phyloP scores from a whole-genome alignment of 1,140 invertebrate genomes.

The Choristoneura fumiferana region DNA sequence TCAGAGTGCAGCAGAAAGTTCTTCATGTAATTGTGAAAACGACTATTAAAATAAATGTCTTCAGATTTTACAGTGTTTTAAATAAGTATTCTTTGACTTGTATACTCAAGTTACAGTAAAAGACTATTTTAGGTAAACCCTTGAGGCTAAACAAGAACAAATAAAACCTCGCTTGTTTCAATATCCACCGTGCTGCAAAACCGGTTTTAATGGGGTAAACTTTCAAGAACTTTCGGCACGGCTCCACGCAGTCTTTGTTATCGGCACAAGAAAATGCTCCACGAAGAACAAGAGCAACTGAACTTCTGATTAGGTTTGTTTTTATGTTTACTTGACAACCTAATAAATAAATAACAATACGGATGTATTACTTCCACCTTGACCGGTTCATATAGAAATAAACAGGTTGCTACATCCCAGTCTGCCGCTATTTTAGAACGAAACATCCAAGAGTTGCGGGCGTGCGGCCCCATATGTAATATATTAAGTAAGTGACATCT shows the following conservation, averaged over 20 bases:
- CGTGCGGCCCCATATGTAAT: too few species aligned
- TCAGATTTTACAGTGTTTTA: too few species aligned
- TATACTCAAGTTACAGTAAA: too few species aligned
- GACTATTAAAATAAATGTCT: too few species aligned
- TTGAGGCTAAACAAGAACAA: not conserved
- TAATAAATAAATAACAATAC: constrained; percentile 30
- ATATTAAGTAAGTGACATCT: too few species aligned
- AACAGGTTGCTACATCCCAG: too few species aligned
- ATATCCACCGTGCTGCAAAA: not conserved
- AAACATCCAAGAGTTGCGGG: too few species aligned
- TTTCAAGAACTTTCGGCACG: constrained; percentile 13
- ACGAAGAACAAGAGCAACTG: constrained; percentile 42
- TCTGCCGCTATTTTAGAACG: too few species aligned
- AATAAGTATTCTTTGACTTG: too few species aligned
- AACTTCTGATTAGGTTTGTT: constrained; percentile 55
- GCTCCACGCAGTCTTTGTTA: constrained; percentile 35
- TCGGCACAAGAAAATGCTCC: constrained; percentile 33
- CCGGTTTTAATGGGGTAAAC: not conserved
- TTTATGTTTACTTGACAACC: constrained; percentile 39
- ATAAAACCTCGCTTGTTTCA: not conserved
- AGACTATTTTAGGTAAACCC: not conserved
- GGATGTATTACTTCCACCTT: constrained; percentile 18
- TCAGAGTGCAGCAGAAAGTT: too few species aligned
- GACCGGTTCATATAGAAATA: too few species aligned
- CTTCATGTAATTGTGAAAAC: too few species aligned